Evolutionary conservation across 1,140 invertebrate genomes (phyloP).

Genomic region (Drosophila biarmipes): DNA sequence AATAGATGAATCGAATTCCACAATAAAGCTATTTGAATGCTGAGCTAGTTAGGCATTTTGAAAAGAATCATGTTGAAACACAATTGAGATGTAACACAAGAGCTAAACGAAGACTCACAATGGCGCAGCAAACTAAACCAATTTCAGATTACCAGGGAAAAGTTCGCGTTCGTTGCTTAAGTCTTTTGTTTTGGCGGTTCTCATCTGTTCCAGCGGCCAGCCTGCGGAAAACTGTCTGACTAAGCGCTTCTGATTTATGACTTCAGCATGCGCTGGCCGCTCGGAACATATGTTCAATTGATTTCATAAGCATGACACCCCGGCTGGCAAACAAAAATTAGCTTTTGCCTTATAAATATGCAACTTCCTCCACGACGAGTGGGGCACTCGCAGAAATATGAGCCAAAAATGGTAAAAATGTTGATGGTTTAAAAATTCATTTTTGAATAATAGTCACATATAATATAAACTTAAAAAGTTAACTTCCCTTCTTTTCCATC

Average conservation of each 20-base stretch:
- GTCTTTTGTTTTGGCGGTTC: slow-evolving; percentile 69
- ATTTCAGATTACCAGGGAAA: slow-evolving; percentile 4
- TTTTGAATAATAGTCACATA: too few relatives aligned
- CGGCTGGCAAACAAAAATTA: slow-evolving; percentile 46
- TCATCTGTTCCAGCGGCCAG: slow-evolving; percentile 47
- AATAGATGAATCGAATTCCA: slow-evolving; percentile 14
- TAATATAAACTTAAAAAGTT: too few relatives aligned
- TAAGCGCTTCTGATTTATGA: slow-evolving; percentile 80
- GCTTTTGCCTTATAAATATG: slow-evolving; percentile 75
- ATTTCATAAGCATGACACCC: slow-evolving; percentile 80
- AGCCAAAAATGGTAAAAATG: neutral
- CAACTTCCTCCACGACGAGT: slow-evolving; percentile 77
- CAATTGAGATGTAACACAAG: neutral
- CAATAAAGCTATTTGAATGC: neutral
- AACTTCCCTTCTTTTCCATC: too few relatives aligned
- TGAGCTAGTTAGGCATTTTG: slow-evolving; percentile 11
- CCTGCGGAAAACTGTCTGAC: slow-evolving; percentile 44
- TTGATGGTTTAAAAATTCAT: neutral
- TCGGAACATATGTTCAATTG: slow-evolving; percentile 77
- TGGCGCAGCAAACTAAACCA: neutral
- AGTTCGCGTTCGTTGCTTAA: slow-evolving; percentile 62
- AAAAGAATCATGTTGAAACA: slow-evolving; percentile 6
- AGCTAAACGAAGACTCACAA: slow-evolving; percentile 1
- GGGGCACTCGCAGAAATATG: neutral
- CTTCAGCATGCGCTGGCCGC: slow-evolving; percentile 33